Percentiles rank a stretch among this genome's conserved stretches.
Conservation (phyloP, 2,113 vertebrate genomes). For the Xyrauchen texanus region DNA sequence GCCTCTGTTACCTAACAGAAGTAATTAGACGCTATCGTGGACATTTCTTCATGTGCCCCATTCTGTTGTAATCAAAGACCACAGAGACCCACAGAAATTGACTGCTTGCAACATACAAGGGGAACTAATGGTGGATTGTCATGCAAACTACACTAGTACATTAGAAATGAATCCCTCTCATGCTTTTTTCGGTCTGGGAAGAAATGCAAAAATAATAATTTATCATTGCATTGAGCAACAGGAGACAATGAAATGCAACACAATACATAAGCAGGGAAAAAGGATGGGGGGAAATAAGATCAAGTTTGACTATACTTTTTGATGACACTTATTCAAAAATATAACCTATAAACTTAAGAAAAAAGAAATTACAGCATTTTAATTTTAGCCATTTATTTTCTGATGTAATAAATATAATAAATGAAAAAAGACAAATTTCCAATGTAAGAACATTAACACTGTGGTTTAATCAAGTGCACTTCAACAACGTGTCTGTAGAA, state of each 20-base stretch:
- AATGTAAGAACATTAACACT: slow-evolving; percentile 73
- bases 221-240: slow-evolving; percentile 32
- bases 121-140: slow-evolving; percentile 45
- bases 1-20: slow-evolving; percentile 28
- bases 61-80: slow-evolving; percentile 48
- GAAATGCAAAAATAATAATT: not conserved
- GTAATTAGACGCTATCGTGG: slow-evolving; percentile 37
- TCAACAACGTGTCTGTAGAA: slow-evolving; percentile 65
- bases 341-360: not conserved
- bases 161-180: slow-evolving; percentile 50
- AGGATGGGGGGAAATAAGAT: too few species aligned
- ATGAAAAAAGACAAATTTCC: slow-evolving; percentile 63
- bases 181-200: slow-evolving; percentile 22
- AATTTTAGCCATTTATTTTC: slow-evolving; percentile 76
- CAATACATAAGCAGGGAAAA: too few species aligned
- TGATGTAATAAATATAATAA: slow-evolving; percentile 72
- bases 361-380: slow-evolving; percentile 35
- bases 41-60: slow-evolving; percentile 29
- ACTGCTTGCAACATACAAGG: slow-evolving; percentile 38
- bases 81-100: slow-evolving; percentile 27
- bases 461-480: slow-evolving; percentile 78
- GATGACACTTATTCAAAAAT: too few species aligned
- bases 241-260: not conserved
- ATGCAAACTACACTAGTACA: slow-evolving; percentile 46
- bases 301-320: too few species aligned